A percentile compares a stretch with the other conserved stretches of the same genome.
Conservation (phyloP, 2,797 vertebrate species). For the Propithecus perrieri region DNA sequence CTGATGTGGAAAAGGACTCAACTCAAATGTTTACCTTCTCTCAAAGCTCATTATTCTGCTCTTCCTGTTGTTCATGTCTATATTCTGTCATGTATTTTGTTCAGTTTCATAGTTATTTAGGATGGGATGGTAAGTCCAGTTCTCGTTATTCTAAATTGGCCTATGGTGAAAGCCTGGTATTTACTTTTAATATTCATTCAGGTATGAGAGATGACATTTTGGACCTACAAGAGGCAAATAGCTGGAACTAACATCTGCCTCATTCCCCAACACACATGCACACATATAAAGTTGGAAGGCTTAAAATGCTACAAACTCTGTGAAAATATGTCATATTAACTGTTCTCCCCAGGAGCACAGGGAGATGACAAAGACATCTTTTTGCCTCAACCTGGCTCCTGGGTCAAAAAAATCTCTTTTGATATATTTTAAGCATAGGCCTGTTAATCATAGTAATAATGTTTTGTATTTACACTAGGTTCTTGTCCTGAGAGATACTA, state of each 20-base stretch:
- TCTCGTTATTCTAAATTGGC: neutral
- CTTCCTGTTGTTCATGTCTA: neutral
- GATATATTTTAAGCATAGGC: neutral
- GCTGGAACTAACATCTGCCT: neutral
- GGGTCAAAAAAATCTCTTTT: neutral
- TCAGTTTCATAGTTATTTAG: neutral
- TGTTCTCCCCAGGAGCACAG: neutral
- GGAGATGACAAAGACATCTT: neutral
- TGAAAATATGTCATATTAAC: neutral
- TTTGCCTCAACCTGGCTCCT: neutral
- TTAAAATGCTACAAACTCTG: neutral
- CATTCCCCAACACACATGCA: too few species aligned
- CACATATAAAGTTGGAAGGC: neutral
- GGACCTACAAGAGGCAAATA: neutral
- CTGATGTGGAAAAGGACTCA: neutral
- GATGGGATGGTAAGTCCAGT: neutral
- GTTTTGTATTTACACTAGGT: neutral
- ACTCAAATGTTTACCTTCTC: neutral
- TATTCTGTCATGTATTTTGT: neutral
- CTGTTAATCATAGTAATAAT: neutral
- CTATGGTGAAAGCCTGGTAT: neutral
- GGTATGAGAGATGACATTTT: neutral
- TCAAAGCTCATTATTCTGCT: neutral
- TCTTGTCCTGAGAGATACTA: constrained; percentile 11
- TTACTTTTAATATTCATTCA: neutral